A percentile compares a stretch with the other conserved stretches of the same genome.
Evolutionary conservation across 1,140 invertebrate genomes (phyloP).

Genomic region (Euschistus heros): DNA sequence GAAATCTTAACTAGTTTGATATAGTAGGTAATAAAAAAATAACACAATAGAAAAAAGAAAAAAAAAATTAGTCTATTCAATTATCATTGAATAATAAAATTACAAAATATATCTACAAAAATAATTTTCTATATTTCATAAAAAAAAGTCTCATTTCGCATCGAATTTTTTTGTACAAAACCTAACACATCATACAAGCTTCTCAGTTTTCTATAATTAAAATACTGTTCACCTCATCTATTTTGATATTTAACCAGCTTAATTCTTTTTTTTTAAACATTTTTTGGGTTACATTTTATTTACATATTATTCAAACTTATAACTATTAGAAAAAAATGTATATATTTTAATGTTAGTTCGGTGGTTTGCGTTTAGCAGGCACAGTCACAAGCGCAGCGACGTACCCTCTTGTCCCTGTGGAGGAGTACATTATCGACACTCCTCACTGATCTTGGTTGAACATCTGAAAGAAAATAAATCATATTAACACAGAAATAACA

Average conservation of each 20-base stretch:
- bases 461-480: constrained; percentile 26
- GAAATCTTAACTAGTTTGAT: too few species aligned
- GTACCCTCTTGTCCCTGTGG: constrained; percentile 30
- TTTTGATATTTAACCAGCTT: constrained; percentile 11
- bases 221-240: not conserved
- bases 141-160: not conserved
- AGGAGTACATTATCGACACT: constrained; percentile 29
- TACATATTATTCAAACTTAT: not conserved
- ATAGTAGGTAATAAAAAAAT: too few species aligned
- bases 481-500: too few species aligned
- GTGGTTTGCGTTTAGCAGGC: constrained; percentile 27
- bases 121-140: not conserved
- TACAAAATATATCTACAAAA: constrained; percentile 15
- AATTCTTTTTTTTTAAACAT: not conserved
- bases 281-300: not conserved
- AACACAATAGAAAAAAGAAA: too few species aligned
- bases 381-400: constrained; percentile 32
- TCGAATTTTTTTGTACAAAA: constrained; percentile 6
- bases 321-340: too few species aligned
- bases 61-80: too few species aligned
- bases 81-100: not conserved
- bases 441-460: constrained; percentile 31
- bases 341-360: not conserved
- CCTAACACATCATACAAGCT: not conserved
- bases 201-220: too few species aligned